Evolutionary conservation across 2,113 vertebrate species (phyloP), one percentile per base, ranked within the genome.

Genomic region (Melanotaenia duboulayi): DNA sequence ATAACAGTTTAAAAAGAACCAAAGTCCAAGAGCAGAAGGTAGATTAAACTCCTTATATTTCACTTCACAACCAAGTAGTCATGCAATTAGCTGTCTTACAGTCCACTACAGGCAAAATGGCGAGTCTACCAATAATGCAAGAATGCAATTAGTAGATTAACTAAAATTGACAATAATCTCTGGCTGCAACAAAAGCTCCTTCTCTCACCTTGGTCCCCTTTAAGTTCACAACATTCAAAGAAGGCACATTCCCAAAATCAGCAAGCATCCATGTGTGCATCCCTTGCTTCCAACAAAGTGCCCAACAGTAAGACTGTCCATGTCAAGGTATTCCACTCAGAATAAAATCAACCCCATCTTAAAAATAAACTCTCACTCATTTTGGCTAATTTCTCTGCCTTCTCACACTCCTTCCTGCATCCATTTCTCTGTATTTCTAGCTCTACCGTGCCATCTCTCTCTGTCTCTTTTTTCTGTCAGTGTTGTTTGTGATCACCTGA

Each of bases 401-500:
- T 70, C 25, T 69, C 39, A 39, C 44, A 39, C 49, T 32, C 23
- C 24, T 67, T 28, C 35, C n/a, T 20, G 32, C 39, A 35, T 57
- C 68, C 25, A 51, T 28, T 40, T 62, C 24, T 32, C 19, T 40
- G 63, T 87, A 74, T 80, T 55, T 56, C 51, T 46, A 52, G 32
- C 25, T 44, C 50, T 17, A 20, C 35, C 32, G 4, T 39, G 28
- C 74, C 20, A 22, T 57, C 71, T 65, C 71, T 65, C 46, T 55
- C n/a, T 61, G 17, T 28, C 28, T 28, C 28, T 28, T 6, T 28
- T 28, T 6, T 28, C 46, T 56, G 51, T 77, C 25, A 37, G 65
- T 65, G 66, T 60, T 54, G 52, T 62, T 51, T 66, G 79, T 61
- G 82, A 82, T 91, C 87, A 93, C 81, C 75, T 92, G 92, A 89